Percentiles rank a stretch among this genome's conserved stretches.
phyloP scores from a whole-genome alignment of 2,113 vertebrate genomes.

The Odobenus rosmarus region DNA sequence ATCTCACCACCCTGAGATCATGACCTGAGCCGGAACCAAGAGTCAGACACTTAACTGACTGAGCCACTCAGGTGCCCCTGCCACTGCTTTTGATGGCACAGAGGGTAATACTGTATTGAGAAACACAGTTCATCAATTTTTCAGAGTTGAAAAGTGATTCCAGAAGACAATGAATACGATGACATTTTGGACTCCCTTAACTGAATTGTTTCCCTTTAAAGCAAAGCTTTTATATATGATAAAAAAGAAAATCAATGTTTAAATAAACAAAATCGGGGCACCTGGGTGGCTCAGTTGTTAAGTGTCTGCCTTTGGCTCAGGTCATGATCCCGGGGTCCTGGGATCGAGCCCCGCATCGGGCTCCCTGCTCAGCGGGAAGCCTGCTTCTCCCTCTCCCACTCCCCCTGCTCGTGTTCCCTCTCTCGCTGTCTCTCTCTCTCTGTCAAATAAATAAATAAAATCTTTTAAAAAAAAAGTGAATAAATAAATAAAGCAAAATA shows the following conservation, averaged over 20 bases:
- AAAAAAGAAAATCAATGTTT: not conserved
- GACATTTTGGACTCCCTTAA: not conserved
- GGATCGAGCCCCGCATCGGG: too few relatives aligned
- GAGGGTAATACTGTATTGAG: not conserved
- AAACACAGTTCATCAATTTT: not conserved
- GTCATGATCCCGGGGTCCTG: too few relatives aligned
- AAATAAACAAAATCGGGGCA: not conserved
- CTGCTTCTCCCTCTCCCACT: too few relatives aligned
- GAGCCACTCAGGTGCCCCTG: not conserved
- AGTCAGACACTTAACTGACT: not conserved
- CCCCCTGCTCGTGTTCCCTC: too few relatives aligned
- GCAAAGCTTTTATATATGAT: not conserved
- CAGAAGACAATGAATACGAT: not conserved
- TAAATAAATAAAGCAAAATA: not conserved
- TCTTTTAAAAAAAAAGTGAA: too few relatives aligned
- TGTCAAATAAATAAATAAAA: too few relatives aligned
- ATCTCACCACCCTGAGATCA: too few relatives aligned
- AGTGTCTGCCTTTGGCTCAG: too few relatives aligned
- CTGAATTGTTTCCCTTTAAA: not conserved
- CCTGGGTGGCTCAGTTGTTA: too few relatives aligned
- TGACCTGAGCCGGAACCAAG: not conserved
- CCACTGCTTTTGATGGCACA: not conserved
- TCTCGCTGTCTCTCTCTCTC: too few relatives aligned
- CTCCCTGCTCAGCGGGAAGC: too few relatives aligned
- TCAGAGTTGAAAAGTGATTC: constrained; percentile 33